phyloP scores from a whole-genome alignment of 2,113 vertebrate species.

The Trematocara unimaculatum region DNA sequence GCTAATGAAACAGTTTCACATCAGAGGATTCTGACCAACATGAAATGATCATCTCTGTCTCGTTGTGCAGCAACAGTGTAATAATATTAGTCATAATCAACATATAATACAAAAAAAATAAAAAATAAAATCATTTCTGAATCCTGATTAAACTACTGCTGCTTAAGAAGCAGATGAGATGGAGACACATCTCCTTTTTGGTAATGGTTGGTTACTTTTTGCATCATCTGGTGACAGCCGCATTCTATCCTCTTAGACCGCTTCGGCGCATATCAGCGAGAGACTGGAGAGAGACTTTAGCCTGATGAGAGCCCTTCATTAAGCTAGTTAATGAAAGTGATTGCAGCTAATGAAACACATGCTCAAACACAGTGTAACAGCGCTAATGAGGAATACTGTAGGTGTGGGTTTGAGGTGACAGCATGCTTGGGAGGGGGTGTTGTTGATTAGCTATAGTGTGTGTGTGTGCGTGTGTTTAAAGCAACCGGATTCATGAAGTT shows the following conservation, averaged over 20 bases:
- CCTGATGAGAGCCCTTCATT: conserved; percentile 15
- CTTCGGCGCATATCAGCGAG: neutral
- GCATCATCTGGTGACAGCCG: neutral
- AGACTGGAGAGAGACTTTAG: neutral
- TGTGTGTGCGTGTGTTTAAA: neutral
- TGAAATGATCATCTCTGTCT: neutral
- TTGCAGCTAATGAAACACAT: conserved; percentile 7
- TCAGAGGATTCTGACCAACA: neutral
- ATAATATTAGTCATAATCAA: neutral
- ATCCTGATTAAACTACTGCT: neutral
- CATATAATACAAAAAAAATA: neutral
- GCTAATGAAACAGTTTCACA: neutral
- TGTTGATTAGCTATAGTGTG: neutral
- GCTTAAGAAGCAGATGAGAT: neutral
- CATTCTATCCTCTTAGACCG: neutral
- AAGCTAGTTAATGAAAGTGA: conserved; percentile 26
- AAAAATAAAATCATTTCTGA: neutral
- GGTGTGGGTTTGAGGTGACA: neutral
- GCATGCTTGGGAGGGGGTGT: neutral
- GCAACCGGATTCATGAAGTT: neutral
- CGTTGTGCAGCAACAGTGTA: neutral
- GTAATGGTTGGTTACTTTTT: neutral
- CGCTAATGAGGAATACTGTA: neutral
- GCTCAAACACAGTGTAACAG: neutral
- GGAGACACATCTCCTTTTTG: neutral